phyloP scores from a whole-genome alignment of 1,140 invertebrate species.

The Drosophila littoralis region DNA sequence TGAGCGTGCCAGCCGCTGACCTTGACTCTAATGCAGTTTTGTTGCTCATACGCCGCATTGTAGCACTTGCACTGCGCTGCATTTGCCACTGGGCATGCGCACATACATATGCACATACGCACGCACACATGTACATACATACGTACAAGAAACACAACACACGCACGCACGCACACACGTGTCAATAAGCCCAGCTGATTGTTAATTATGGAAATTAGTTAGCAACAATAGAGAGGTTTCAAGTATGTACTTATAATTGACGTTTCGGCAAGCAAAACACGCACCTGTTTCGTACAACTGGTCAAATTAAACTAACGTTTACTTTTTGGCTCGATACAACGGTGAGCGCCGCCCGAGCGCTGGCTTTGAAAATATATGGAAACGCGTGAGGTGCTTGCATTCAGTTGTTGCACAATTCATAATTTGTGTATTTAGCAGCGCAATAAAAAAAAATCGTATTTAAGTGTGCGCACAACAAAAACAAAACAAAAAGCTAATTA shows the following conservation, averaged over 20 bases:
- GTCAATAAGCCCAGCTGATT: conserved; percentile 77
- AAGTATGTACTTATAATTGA: conserved; percentile 8
- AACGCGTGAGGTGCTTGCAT: background rate
- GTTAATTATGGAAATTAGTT: conserved; percentile 57
- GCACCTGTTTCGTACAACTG: conserved; percentile 45
- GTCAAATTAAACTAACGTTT: conserved; percentile 48
- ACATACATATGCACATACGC: conserved; percentile 5
- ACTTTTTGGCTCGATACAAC: conserved; percentile 17
- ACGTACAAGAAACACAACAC: background rate
- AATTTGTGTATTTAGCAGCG: conserved; percentile 9
- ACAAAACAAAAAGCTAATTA: conserved; percentile 10
- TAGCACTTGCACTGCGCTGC: conserved; percentile 26
- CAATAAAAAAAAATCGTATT: background rate
- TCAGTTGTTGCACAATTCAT: conserved; percentile 2
- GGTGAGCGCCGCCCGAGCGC: conserved; percentile 18
- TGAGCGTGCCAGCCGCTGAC: conserved; percentile 28
- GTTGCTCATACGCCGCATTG: conserved; percentile 62
- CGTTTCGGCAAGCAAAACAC: conserved; percentile 33
- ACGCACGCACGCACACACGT: conserved; percentile 16
- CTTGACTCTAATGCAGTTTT: conserved; percentile 68
- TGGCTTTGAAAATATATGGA: conserved; percentile 7
- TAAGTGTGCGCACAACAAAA: conserved; percentile 13
- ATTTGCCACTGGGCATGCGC: conserved; percentile 47
- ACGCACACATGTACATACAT: conserved; percentile 6
- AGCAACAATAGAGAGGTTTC: conserved; percentile 34